Percentiles rank a stretch among this genome's conserved stretches.
Evolutionary conservation across 1,140 invertebrate genomes (phyloP).

Genomic region (Micrasema minimum): DNA sequence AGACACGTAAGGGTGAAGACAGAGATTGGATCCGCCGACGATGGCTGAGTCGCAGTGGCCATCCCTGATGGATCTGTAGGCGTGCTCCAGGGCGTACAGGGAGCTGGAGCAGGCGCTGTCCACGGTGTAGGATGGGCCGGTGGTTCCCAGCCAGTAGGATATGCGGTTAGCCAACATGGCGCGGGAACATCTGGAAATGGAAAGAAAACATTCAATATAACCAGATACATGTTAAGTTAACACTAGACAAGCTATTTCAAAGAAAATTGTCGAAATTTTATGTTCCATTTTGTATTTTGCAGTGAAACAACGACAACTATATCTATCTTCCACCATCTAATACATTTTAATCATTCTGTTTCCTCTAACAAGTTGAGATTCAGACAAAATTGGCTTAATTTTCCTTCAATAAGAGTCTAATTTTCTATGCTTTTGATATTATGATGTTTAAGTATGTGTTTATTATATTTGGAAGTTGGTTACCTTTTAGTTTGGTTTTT

Average conservation of each 20-base stretch:
- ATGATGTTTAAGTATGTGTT: neutral
- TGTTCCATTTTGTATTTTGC: no score
- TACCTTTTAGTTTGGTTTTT: no score
- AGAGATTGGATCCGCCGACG: slow-evolving; percentile 85
- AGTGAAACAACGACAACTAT: no score
- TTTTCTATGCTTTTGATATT: neutral
- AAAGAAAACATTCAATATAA: neutral
- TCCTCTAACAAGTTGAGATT: no score
- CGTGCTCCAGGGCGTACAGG: slow-evolving; percentile 84
- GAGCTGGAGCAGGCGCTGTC: slow-evolving; percentile 95
- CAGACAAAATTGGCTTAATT: no score
- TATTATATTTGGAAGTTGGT: no score
- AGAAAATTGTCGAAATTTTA: no score
- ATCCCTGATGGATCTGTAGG: slow-evolving; percentile 78
- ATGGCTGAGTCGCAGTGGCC: slow-evolving; percentile 86
- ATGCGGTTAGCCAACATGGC: slow-evolving; percentile 93
- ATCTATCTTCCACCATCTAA: no score
- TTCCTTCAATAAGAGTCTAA: neutral
- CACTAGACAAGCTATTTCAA: no score
- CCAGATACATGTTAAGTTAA: no score
- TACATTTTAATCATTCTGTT: no score
- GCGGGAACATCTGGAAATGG: slow-evolving; percentile 75
- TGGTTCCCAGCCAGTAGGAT: slow-evolving; percentile 77
- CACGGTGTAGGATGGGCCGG: slow-evolving; percentile 82
- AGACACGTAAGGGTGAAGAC: slow-evolving; percentile 84